Conservation (phyloP, 1,140 invertebrate species). For the Drosophila triauraria region DNA sequence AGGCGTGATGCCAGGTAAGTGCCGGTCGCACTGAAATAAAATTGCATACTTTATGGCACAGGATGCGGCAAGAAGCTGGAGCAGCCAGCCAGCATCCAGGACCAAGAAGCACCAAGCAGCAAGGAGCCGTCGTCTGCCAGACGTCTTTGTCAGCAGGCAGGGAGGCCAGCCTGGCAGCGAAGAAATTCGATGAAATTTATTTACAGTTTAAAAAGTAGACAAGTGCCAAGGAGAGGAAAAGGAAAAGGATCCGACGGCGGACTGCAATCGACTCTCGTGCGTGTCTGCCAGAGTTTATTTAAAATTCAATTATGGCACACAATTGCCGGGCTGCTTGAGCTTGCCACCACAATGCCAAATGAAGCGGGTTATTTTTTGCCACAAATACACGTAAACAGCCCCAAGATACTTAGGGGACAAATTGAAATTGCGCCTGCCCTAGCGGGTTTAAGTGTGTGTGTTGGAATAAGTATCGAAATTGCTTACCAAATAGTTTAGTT, state of each 20-base stretch:
- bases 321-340: slow-evolving; percentile 43
- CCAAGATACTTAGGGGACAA: slow-evolving; percentile 26
- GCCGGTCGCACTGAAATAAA: slow-evolving; percentile 73
- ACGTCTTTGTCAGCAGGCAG: slow-evolving; percentile 29
- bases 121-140: slow-evolving; percentile 27
- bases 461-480: slow-evolving; percentile 7
- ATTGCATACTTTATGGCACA: slow-evolving; percentile 78
- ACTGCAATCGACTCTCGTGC: slow-evolving; percentile 42
- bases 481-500: slow-evolving; percentile 84
- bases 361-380: slow-evolving; percentile 25
- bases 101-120: slow-evolving; percentile 3
- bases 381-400: slow-evolving; percentile 13
- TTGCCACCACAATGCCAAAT: slow-evolving; percentile 43
- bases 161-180: slow-evolving; percentile 28
- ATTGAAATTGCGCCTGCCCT: slow-evolving; percentile 10
- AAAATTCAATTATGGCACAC: slow-evolving; percentile 83
- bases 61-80: slow-evolving; percentile 58
- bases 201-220: slow-evolving; percentile 80
- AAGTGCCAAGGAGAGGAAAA: slow-evolving; percentile 43
- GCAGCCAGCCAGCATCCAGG: slow-evolving; percentile 4
- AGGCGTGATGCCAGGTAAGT: slow-evolving; percentile 67
- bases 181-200: slow-evolving; percentile 82
- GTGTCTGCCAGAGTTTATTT: slow-evolving; percentile 75
- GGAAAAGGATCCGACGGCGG: slow-evolving; percentile 19
- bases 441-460: slow-evolving; percentile 5